phyloP scores from a whole-genome alignment of 2,888 invertebrate species.

The Icerya purchasi region DNA sequence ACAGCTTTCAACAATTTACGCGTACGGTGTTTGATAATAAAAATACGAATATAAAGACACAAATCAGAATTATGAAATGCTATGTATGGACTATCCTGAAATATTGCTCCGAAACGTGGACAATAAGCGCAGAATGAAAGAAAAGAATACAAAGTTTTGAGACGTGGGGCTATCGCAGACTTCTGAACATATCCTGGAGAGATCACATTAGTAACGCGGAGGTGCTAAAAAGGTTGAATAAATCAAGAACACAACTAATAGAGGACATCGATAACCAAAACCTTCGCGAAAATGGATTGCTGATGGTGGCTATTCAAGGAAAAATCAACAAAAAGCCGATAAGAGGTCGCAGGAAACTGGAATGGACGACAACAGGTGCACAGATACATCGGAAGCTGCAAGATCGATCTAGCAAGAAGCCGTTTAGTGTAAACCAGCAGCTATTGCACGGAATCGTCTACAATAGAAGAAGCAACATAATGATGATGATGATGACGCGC shows the following conservation, averaged over 20 bases:
- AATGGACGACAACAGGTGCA: background rate
- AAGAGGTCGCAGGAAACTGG: background rate
- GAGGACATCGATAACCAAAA: background rate
- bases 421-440: too few species aligned
- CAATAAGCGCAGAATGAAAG: background rate
- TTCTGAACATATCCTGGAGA: background rate
- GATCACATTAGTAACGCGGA: background rate
- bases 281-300: background rate
- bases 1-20: too few species aligned
- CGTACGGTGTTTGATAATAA: background rate
- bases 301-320: background rate
- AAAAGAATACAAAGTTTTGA: background rate
- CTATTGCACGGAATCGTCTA: too few species aligned
- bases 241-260: background rate
- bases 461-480: too few species aligned
- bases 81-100: background rate
- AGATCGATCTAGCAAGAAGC: too few species aligned
- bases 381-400: too few species aligned
- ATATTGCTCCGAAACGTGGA: background rate
- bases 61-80: background rate
- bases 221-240: background rate
- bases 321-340: background rate
- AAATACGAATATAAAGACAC: background rate
- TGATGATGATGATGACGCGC: too few species aligned
- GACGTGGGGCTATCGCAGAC: background rate